Base-by-base conservation (phyloP, 2,797 vertebrate genomes). In the Molossus molossus region DNA sequence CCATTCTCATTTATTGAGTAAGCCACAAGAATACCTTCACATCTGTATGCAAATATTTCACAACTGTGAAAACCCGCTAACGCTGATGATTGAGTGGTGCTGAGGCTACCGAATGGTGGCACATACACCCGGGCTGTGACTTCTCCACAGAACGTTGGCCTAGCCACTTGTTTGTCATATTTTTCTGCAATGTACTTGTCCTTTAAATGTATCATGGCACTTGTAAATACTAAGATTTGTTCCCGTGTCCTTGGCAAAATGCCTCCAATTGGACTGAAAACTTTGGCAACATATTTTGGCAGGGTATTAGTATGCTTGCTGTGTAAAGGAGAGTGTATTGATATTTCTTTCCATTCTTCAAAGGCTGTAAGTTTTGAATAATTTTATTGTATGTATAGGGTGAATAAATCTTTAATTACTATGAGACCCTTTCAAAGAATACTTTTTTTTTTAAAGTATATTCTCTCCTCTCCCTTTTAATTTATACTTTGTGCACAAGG, bases 1-100 rank as follows among this genome's bases (percentile, higher is more conserved):
- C 84, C 86, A 97, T 95, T 97, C 96, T 94, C 87, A 83, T 94
- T 96, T 97, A 96, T 93, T 94, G 96, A 96, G 95, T 93, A 87
- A 95, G 87, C 72, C 72, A 79, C 67, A 96, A 94, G 93, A 97
- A 97, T 95, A 95, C 95, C 83, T 96, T 95, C 76, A 96, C 96
- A 96, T 97, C 93, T 97, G 93, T 95, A 97, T 97, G 95, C 89
- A 96, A 96, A 96, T 96, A 95, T 89, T 96, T 95, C 84, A 93
- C 95, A 79, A 94, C 76, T 90, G 60, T 79, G 89, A 87, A 92
- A 90, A 92, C 33, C 23, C 25, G 69, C 90, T 55, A 75, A 86
- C 37, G 15, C 82, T n/a, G 77, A 60, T 40, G 64, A 91, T 29
- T 79, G 70, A 83, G 12, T 3, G 55, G n/a, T 10, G 6, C 48